Base-by-base conservation (phyloP, 2,113 vertebrate species). In the Macroglossus sobrinus region DNA sequence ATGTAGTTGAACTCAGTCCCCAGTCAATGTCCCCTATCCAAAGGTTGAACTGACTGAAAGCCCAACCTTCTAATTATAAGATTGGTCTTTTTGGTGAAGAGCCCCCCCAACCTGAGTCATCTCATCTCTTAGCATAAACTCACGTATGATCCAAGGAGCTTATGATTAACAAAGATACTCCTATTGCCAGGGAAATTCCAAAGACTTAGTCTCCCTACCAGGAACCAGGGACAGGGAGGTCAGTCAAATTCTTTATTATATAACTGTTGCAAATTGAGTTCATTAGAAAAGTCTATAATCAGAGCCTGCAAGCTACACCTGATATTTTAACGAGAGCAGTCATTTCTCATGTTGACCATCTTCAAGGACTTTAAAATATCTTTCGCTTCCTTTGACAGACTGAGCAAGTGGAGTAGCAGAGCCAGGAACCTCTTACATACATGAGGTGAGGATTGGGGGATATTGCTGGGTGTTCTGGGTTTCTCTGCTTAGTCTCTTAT, bases 371-470 rank as follows among this genome's bases (percentile, higher is more conserved):
- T 71, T 89, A 78, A 96, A 72, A 68, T 30, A 15, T 76, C 76
- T 85, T 85, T 59, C 96, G 5, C 84, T 98, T 97, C 66, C 91
- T 98, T 94, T 95, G 24, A 66, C 98, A 99, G 98, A 98, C 98
- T 7, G 98, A 99, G 84, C 98, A 98, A 53, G 95, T 98, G 98
- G 98, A 99, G 57, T 99, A 99, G 97, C 98, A 93, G 97, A 97
- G 40, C 38, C 43, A 64, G 24, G 79, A 97, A 68, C 74, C 30
- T 94, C 91, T 95, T 91, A 94, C 93, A 94, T 96, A 95, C 84
- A n/a, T 74, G 69, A 98, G 98, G 98, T 99, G 98, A 98, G 96
- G 53, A 47, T 15, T 85, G 57, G 50, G 13, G 35, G 53, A 15
- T 1, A 2, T 33, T 22, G 2, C 55, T 71, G 30, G 50, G 26